Evolutionary conservation across 2,797 vertebrate genomes (phyloP).

Genomic region (Pangasius macronema): DNA sequence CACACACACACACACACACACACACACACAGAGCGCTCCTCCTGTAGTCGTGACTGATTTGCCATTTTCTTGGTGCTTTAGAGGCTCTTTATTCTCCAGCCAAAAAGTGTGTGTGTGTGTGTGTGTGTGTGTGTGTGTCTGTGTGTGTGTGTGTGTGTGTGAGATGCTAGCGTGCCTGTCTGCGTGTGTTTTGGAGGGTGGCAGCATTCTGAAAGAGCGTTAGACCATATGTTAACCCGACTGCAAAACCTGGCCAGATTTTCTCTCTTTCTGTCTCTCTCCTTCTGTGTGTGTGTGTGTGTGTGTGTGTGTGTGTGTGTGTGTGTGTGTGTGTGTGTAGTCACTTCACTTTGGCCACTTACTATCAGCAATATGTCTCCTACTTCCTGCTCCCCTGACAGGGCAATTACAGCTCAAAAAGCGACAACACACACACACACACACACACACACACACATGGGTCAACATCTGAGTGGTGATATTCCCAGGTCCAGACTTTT

Average conservation of each 20-base stretch:
- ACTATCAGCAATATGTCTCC: conserved; percentile 39
- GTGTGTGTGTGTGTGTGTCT: conserved; percentile 10
- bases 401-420: conserved; percentile 38
- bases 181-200: conserved; percentile 19
- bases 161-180: not conserved
- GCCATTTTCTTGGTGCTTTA: conserved; percentile 4
- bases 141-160: conserved; percentile 1
- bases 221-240: conserved; percentile 35
- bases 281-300: not conserved
- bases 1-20: conserved; percentile 24
- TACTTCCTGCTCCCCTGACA: conserved; percentile 17
- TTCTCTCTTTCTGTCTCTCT: not conserved
- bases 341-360: conserved; percentile 37
- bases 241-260: conserved; percentile 7
- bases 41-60: conserved; percentile 17
- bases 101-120: conserved; percentile 6
- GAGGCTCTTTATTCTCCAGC: conserved; percentile 1
- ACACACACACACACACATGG: not conserved
- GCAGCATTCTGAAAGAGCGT: not conserved
- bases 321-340: not conserved
- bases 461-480: not conserved
- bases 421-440: not conserved
- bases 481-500: not conserved
- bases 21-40: not conserved
- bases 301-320: not conserved